Conservation (phyloP, 2,888 invertebrate species). For the Scaptomyza cyrtandrae region DNA sequence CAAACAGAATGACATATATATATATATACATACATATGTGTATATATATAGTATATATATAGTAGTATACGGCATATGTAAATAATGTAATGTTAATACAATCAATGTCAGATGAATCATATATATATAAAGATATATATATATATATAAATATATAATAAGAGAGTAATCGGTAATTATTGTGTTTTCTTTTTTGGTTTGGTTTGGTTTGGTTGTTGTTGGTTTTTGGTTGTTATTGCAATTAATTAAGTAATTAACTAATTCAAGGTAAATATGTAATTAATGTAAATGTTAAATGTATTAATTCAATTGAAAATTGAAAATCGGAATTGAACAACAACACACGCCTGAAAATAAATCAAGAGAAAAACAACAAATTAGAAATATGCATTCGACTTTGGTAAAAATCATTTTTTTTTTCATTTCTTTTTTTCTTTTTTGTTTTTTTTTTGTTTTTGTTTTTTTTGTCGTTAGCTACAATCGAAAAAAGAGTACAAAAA, state of each 20-base stretch:
- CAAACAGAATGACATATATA: background rate
- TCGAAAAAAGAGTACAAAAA: constrained; percentile 53
- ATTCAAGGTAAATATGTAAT: constrained; percentile 64
- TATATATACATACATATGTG: background rate
- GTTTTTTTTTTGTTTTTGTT: constrained; percentile 28
- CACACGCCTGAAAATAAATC: constrained; percentile 77
- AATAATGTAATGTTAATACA: constrained; percentile 67
- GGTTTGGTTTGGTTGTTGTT: background rate
- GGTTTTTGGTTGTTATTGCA: constrained; percentile 11
- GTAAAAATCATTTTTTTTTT: constrained; percentile 10
- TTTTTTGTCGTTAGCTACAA: constrained; percentile 50
- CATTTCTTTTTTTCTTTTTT: constrained; percentile 15
- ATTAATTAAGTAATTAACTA: constrained; percentile 72
- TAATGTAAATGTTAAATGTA: constrained; percentile 63
- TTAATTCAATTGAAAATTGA: constrained; percentile 76
- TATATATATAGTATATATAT: constrained; percentile 51
- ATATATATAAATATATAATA: constrained; percentile 52
- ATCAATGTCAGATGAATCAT: constrained; percentile 73
- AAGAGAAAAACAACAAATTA: constrained; percentile 74
- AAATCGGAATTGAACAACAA: too few relatives aligned
- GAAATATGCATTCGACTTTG: constrained; percentile 55
- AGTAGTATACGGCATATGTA: too few relatives aligned
- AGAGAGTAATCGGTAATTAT: constrained; percentile 66
- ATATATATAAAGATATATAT: constrained; percentile 40
- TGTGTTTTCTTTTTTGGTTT: constrained; percentile 26